Evolutionary conservation across 2,113 vertebrate species (phyloP), one percentile per base, ranked within the genome.

Genomic region (Lycaon pictus): DNA sequence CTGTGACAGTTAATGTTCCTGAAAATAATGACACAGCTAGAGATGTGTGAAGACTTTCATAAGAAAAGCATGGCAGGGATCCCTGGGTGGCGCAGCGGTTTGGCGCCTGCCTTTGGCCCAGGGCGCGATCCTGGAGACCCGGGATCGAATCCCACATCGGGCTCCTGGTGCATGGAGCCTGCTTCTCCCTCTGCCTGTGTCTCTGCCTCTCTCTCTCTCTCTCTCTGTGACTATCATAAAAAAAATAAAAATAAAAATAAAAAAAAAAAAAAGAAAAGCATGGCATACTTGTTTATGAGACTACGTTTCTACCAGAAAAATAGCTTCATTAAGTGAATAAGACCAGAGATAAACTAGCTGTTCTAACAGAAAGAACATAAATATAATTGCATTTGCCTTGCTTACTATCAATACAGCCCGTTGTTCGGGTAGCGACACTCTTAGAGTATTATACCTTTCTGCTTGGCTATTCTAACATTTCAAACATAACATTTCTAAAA

Each of bases 1-100:
- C 11, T 71, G 55, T 90, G 37, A 90, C 35, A 74, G 25, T 58
- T 95, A 83, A 51, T 22, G 3, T 65, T 83, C 55, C 84, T 84
- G 32, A 94, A 97, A 97, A 90, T 56, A 86, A 91, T 84, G 27
- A 84, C 16, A 58, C 11, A 90, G 2, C 9, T 84, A 89, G 65
- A 82, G 92, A 74, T 82, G 37, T 65, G 53, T n/a, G 12, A 84
- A 80, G 29, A 96, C 1, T 29, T 29, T 76, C 48, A 13, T 37
- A 53, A 76, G 17, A 22, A 93, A 87, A 77, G 0, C 11, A 11
- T 63, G 1, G 5, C 13, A 22, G n/a, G n/a, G n/a, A n/a, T n/a
- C n/a, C n/a, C n/a, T n/a, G n/a, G n/a, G n/a, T n/a, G n/a, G n/a
- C n/a, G n/a, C n/a, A n/a, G n/a, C n/a, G n/a, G n/a, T n/a, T n/a